Percentiles rank a stretch among this genome's conserved stretches.
Conservation (phyloP, 35 echinoderm and acorn worm species). For the Holothuria glaberrima region DNA sequence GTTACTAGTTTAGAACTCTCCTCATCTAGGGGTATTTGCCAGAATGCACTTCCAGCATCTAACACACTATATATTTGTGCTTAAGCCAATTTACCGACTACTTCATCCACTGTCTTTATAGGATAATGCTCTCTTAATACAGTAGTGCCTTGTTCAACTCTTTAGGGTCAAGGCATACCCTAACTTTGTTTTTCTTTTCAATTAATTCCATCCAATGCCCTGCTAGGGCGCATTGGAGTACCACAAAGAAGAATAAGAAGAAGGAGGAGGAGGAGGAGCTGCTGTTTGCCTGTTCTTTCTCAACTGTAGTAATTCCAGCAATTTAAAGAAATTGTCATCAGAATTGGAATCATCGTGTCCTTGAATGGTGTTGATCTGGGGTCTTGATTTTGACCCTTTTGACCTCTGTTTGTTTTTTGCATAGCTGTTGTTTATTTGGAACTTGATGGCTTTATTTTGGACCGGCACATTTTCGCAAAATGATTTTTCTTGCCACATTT, state of each 20-base stretch:
- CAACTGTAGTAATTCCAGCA: background rate
- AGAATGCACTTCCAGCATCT: constrained; percentile 60
- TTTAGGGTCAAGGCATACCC: constrained; percentile 27
- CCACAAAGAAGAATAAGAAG: too few species aligned
- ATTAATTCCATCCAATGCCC: too few species aligned
- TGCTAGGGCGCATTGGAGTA: too few species aligned
- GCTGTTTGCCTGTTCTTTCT: background rate
- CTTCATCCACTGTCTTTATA: constrained; percentile 50
- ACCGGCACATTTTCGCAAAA: background rate
- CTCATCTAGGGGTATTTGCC: constrained; percentile 55
- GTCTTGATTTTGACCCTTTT: background rate
- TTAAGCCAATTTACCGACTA: background rate
- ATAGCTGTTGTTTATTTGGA: background rate
- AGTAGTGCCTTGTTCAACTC: constrained; percentile 13
- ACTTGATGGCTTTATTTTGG: background rate
- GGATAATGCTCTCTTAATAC: constrained; percentile 34
- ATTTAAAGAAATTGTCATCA: constrained; percentile 18
- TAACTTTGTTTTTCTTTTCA: constrained; percentile 24
- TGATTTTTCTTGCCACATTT: background rate
- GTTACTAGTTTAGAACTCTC: constrained; percentile 11
- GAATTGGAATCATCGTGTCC: background rate
- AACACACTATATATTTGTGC: constrained; percentile 43
- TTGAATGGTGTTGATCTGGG: background rate
- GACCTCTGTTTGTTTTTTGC: background rate
- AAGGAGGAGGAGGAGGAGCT: too few species aligned